These are phyloP conservation scores for Phocoena phocoena DNA, from an alignment of 2,113 vertebrate genomes.

Conservation along the genomic window DNA sequence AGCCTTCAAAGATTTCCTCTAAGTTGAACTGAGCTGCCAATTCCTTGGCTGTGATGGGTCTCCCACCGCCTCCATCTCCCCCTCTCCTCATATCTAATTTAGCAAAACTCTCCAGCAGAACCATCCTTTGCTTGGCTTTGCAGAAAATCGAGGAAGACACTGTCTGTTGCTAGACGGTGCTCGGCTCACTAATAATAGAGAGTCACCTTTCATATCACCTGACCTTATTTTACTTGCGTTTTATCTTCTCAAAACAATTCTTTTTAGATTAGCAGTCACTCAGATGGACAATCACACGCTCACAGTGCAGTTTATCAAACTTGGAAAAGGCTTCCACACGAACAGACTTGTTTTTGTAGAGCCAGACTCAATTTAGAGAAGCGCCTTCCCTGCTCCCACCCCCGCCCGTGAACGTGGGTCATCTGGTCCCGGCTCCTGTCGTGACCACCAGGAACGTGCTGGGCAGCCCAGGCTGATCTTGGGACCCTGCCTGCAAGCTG, in stretches of 20 bases:
- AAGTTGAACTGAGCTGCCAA: not conserved
- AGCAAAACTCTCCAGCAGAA: too few species aligned
- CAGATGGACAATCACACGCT: not conserved
- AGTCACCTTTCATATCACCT: too few species aligned
- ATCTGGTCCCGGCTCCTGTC: accelerated
- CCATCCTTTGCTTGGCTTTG: not conserved
- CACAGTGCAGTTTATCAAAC: not conserved
- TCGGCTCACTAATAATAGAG: accelerated
- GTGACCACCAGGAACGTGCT: accelerated
- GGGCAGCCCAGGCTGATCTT: accelerated
- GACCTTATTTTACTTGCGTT: not conserved
- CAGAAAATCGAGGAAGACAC: accelerated
- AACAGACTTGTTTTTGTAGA: not conserved
- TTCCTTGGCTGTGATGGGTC: accelerated
- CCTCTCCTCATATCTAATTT: not conserved
- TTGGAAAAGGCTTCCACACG: not conserved
- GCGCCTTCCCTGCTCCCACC: too few species aligned
- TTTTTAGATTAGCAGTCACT: not conserved
- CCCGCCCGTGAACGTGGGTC: accelerated
- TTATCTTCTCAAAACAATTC: not conserved
- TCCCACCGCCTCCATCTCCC: accelerated
- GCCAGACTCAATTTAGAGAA: not conserved
- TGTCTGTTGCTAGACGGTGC: accelerated
- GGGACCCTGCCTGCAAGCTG: not conserved
- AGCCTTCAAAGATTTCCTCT: not conserved